These are phyloP conservation scores for Radopholus similis DNA, from an alignment of 1,140 invertebrate species.

Conservation along the genomic window DNA sequence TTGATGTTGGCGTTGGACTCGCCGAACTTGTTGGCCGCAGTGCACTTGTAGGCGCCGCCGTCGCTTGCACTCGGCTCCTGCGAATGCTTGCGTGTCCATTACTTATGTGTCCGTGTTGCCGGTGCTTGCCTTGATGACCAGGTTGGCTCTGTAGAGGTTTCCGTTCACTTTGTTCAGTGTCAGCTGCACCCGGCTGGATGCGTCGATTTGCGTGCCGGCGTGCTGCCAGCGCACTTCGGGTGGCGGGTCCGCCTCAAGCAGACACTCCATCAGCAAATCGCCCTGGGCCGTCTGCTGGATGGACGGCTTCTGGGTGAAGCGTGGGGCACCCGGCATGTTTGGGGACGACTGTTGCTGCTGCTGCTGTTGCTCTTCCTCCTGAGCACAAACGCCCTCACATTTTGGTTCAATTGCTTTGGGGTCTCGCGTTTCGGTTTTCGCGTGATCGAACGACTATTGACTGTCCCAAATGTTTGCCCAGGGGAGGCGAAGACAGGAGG, in stretches of 20 bases:
- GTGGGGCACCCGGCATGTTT: conserved; percentile 71
- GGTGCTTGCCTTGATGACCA: conserved; percentile 54
- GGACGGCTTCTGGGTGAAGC: conserved; percentile 93
- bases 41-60: conserved; percentile 95
- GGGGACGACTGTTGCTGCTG: conserved; percentile 2
- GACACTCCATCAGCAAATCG: conserved; percentile 90
- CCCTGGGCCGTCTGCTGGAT: conserved; percentile 90
- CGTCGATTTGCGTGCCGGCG: conserved; percentile 75
- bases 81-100: background rate
- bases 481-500: no score
- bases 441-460: no score
- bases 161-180: conserved; percentile 67
- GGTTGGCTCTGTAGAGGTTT: conserved; percentile 60
- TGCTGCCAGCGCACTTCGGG: conserved; percentile 64
- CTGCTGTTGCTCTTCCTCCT: conserved; percentile 2
- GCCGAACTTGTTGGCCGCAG: conserved; percentile 93
- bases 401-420: no score
- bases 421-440: no score
- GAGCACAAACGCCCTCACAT: no score
- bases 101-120: background rate
- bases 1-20: conserved; percentile 99
- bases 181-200: conserved; percentile 72
- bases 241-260: conserved; percentile 60
- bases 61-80: conserved; percentile 85
- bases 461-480: no score